Evolutionary conservation across 92 coral and sea anemone genomes (phyloP), one percentile per base, ranked within the genome.

Genomic region (Palythoa caribaeorum): DNA sequence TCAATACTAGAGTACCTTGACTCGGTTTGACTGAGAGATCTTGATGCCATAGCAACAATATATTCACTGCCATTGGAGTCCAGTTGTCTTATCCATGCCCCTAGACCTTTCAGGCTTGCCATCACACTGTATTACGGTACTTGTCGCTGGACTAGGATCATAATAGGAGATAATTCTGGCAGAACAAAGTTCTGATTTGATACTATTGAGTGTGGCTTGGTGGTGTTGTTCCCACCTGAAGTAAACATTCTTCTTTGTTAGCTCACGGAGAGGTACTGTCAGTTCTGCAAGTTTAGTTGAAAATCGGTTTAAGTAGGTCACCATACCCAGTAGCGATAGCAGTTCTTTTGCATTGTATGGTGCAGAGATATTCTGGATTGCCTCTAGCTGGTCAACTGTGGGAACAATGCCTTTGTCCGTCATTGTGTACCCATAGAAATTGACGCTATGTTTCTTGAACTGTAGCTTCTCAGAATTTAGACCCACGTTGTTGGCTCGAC

Each of bases 401-500:
- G 96, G 91, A 59, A 87, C 83, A 53, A 93, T 90, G 52, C 95
- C 88, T 28, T 84, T 73, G 70, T 87, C 65, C 2, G 89, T 91
- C 83, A 89, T 50, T 38, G 92, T 83, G 79, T 87, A 89, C 10
- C 96, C 88, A 13, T 20, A 89, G 88, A 94, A 89, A 36, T 87
- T 84, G 50, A 89, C 88, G 3, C 77, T 84, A 6, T 63, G 83
- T 38, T 93, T 90, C 73, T 91, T 91, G 78, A 93, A 91, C 80
- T 94, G 93, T 1, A 94, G 90, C 80, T 91, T 89, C 38, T 77
- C 88, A 68, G 96, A 91, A 52, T 93, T 88, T 17, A 90, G 93
- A 51, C 93, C 84, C 77, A 90, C 90, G 50, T 87, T 91, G 93
- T 88, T 90, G 10, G 81, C 71, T 39, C 86, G 77, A 39, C 74